Conservation (phyloP, 2,113 vertebrate species). For the Falco punctatus region DNA sequence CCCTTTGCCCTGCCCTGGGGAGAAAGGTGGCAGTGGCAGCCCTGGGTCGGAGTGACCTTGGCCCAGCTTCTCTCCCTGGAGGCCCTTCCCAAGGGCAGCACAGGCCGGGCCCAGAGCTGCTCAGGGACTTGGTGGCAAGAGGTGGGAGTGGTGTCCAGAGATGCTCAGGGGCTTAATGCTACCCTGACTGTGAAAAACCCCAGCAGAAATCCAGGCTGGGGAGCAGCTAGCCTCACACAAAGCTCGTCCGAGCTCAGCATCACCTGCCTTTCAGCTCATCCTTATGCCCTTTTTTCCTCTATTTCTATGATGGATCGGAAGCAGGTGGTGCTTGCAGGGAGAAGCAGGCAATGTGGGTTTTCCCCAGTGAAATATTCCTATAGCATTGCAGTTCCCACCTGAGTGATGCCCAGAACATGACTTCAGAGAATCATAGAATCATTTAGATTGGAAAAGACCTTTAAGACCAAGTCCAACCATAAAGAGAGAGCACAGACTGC, state of each 20-base stretch:
- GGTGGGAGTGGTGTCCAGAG: no score
- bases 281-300: neutral
- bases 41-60: neutral
- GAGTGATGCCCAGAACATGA: neutral
- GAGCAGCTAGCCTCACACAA: neutral
- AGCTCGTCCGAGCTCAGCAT: neutral
- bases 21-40: neutral
- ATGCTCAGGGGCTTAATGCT: neutral
- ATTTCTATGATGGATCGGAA: fast-evolving
- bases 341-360: neutral
- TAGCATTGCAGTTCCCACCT: neutral
- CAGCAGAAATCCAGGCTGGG: neutral
- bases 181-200: neutral
- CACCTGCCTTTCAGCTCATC: neutral
- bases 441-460: neutral
- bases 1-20: neutral
- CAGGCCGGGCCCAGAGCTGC: neutral
- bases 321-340: neutral
- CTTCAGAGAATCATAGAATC: neutral
- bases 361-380: fast-evolving
- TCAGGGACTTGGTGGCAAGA: neutral
- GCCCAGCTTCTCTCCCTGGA: neutral
- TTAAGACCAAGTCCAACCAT: fast-evolving
- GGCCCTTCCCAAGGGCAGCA: neutral
- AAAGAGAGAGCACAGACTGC: neutral